A percentile compares a stretch with the other conserved stretches of the same genome.
Evolutionary conservation across 53 echinoderm and acorn worm species (phyloP).

Genomic region (Astropecten irregularis): DNA sequence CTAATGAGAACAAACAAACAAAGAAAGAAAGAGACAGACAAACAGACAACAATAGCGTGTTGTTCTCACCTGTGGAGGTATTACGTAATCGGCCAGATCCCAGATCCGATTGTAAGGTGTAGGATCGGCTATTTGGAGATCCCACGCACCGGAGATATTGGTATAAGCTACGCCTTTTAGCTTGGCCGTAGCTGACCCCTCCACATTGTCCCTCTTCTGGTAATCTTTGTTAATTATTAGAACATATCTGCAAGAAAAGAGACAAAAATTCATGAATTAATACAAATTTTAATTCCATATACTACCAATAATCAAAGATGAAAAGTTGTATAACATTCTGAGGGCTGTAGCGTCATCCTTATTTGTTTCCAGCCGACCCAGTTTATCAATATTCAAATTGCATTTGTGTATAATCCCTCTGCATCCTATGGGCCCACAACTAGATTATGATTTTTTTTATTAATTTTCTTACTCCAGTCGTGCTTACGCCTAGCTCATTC

Average conservation of each 20-base stretch:
- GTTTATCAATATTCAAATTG: no score
- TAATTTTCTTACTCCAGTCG: no score
- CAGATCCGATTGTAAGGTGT: slow-evolving; percentile 91
- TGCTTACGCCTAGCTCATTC: no score
- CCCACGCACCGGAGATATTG: slow-evolving; percentile 69
- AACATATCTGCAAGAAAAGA: slow-evolving; percentile 75
- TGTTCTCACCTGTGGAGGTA: slow-evolving; percentile 90
- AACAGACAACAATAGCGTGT: neutral
- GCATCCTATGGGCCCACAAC: no score
- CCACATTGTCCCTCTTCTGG: slow-evolving; percentile 77
- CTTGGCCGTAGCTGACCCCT: slow-evolving; percentile 90
- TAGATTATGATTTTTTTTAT: no score
- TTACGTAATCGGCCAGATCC: slow-evolving; percentile 97
- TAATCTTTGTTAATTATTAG: slow-evolving; percentile 87
- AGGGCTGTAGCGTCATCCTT: no score
- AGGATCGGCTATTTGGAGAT: slow-evolving; percentile 70
- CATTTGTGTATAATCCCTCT: no score
- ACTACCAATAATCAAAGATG: neutral
- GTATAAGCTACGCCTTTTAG: slow-evolving; percentile 88
- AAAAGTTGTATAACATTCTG: neutral
- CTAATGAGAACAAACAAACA: neutral
- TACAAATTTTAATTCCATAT: no score
- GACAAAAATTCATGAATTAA: neutral
- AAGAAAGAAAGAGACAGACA: neutral
- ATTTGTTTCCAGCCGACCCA: no score